phyloP scores from a whole-genome alignment of 2,888 invertebrate genomes.

The Drosophila rellima region DNA sequence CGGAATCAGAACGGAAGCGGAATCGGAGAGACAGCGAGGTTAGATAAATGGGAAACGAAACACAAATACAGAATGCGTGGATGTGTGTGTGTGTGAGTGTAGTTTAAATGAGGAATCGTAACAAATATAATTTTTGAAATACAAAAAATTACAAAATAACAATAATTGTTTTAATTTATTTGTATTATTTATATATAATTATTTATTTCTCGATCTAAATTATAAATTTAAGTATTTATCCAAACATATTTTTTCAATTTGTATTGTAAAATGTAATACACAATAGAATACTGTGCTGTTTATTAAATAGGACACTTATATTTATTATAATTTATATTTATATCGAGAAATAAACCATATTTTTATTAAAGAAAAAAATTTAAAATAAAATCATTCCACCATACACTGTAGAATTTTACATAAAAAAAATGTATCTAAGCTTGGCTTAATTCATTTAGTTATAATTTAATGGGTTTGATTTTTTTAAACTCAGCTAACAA shows the following conservation, averaged over 20 bases:
- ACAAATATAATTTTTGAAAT: neutral
- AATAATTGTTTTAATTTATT: neutral
- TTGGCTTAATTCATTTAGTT: no score
- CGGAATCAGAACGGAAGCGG: conserved; percentile 8
- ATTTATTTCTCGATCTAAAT: neutral
- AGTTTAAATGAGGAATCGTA: neutral
- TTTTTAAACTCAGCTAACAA: neutral
- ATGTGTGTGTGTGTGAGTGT: conserved; percentile 5
- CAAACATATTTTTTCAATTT: no score
- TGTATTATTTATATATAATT: no score
- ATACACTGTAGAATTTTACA: no score
- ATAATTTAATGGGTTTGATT: no score
- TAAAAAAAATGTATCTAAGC: no score
- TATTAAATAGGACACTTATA: no score
- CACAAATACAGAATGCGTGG: conserved; percentile 41
- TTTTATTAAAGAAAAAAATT: no score
- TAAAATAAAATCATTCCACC: no score
- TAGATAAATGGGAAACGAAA: conserved; percentile 54
- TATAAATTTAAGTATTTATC: no score
- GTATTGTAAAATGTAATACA: no score
- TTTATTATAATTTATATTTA: neutral
- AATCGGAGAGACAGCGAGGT: conserved; percentile 41
- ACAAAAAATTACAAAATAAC: neutral
- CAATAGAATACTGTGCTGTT: no score
- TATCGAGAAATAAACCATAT: neutral